Evolutionary conservation across 2,113 vertebrate species (phyloP).

Genomic region (Athene cunicularia): DNA sequence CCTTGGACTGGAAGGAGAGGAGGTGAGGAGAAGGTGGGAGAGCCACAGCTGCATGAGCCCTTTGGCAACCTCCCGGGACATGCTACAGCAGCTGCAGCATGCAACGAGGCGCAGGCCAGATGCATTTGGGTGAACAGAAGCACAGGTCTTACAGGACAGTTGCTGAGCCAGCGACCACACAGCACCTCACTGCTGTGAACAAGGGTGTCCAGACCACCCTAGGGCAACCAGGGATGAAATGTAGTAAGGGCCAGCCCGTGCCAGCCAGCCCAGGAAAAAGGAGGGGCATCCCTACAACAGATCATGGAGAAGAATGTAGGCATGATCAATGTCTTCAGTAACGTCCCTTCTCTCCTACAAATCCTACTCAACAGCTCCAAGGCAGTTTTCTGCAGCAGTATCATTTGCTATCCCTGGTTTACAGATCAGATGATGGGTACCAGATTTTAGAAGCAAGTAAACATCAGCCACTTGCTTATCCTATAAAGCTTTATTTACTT

Average conservation of each 20-base stretch:
- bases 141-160: background rate
- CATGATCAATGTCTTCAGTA: background rate
- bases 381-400: background rate
- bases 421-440: background rate
- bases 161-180: too few relatives aligned
- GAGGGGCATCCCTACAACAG: background rate
- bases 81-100: rapidly evolving
- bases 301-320: background rate
- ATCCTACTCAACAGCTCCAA: background rate
- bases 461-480: background rate
- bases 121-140: background rate
- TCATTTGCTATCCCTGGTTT: background rate
- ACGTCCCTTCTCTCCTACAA: background rate
- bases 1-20: background rate
- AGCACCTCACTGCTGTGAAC: background rate
- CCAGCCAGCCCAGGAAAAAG: background rate
- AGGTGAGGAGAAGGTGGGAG: background rate
- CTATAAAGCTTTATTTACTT: background rate
- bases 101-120: background rate
- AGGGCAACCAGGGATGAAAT: background rate
- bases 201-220: background rate
- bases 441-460: background rate
- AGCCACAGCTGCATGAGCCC: background rate
- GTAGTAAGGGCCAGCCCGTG: background rate
- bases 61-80: background rate